Evolutionary conservation across 2,797 vertebrate species (phyloP).

Genomic region (Neosalanx taihuensis): DNA sequence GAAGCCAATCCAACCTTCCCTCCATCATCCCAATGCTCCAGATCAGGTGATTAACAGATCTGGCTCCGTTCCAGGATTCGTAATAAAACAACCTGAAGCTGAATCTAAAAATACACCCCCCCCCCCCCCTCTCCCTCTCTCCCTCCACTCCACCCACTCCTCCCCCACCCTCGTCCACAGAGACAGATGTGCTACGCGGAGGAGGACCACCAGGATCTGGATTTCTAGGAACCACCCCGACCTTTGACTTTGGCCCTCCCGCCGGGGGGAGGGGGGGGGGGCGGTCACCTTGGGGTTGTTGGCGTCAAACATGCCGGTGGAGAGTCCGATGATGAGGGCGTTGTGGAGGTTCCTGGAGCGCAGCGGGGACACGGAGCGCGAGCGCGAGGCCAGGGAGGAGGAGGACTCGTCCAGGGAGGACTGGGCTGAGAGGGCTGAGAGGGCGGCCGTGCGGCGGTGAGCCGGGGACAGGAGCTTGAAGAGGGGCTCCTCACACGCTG

Average conservation of each 20-base stretch:
- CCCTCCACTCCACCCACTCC: too few species aligned
- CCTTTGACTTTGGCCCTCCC: not conserved
- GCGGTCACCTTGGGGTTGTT: constrained; percentile 92
- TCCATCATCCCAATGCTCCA: constrained; percentile 43
- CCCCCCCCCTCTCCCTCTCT: too few species aligned
- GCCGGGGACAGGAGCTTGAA: constrained; percentile 81
- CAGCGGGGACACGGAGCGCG: constrained; percentile 85
- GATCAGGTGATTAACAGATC: constrained; percentile 51
- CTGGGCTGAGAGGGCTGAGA: constrained; percentile 79
- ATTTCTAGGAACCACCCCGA: not conserved
- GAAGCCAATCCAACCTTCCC: too few species aligned
- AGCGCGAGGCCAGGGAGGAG: constrained; percentile 77
- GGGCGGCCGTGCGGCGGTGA: constrained; percentile 68
- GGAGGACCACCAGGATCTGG: too few species aligned
- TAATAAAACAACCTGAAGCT: constrained; percentile 51
- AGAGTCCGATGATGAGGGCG: constrained; percentile 88
- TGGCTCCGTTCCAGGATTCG: constrained; percentile 36
- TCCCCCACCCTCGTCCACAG: too few species aligned
- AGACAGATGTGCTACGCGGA: constrained; percentile 2
- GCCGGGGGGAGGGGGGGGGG: too few species aligned
- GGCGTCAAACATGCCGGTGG: constrained; percentile 92
- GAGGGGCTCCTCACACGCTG: constrained; percentile 69
- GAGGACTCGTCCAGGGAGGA: constrained; percentile 85
- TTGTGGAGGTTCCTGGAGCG: constrained; percentile 77
- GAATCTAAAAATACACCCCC: constrained; percentile 47